Percentiles rank a stretch among this genome's conserved stretches.
These are phyloP conservation scores for Rhombomys opimus DNA, from an alignment of 2,113 vertebrate species.

Conservation along the genomic window DNA sequence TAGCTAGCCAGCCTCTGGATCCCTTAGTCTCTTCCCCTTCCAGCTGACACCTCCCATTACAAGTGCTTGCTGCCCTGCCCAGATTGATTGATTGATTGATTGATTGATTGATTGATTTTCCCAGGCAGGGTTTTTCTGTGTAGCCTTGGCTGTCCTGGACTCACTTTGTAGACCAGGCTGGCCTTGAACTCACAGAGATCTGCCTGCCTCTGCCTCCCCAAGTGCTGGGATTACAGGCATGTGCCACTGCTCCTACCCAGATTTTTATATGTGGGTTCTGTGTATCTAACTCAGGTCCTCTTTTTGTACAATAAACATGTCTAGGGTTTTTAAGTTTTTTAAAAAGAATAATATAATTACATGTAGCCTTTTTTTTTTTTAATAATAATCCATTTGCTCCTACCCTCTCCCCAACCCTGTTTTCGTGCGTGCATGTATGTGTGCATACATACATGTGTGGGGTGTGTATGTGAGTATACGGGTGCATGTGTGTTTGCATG, in stretches of 20 bases:
- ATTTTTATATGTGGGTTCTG: not conserved
- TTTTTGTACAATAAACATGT: not conserved
- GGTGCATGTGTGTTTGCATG: not conserved
- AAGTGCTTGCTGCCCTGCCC: not conserved
- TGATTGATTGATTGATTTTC: too few relatives aligned
- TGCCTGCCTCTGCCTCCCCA: too few relatives aligned
- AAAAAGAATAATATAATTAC: not conserved
- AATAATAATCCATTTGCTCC: not conserved
- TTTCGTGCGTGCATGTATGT: not conserved
- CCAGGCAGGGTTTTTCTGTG: too few relatives aligned
- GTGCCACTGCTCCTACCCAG: too few relatives aligned
- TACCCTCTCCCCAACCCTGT: not conserved
- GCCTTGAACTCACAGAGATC: too few relatives aligned
- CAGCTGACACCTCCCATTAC: not conserved
- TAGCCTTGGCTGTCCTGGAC: too few relatives aligned
- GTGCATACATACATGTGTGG: too few relatives aligned
- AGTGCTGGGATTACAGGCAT: too few relatives aligned
- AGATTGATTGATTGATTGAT: too few relatives aligned
- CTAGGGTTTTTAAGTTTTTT: not conserved
- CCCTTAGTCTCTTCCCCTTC: not conserved
- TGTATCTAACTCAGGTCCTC: not conserved
- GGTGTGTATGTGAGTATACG: not conserved
- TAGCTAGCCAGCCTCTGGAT: not conserved
- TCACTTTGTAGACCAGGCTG: too few relatives aligned
- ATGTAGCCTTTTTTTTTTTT: not conserved